phyloP scores from a whole-genome alignment of 2,797 vertebrate species.

The Cercopithecus petaurista region DNA sequence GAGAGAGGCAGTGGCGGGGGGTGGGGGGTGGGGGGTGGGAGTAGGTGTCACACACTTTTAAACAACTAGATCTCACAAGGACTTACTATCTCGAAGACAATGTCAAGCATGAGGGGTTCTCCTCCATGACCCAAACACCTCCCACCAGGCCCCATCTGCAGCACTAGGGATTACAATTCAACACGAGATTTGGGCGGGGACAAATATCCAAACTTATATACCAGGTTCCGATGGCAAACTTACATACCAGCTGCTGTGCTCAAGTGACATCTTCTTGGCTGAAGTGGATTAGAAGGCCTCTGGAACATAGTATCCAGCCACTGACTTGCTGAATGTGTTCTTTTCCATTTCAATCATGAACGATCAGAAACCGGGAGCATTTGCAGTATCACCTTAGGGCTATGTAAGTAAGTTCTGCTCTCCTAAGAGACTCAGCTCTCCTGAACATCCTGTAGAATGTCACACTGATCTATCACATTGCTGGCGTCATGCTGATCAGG shows the following conservation, averaged over 20 bases:
- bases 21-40: fast-evolving
- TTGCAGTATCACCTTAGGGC: neutral
- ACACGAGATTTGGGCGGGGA: neutral
- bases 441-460: neutral
- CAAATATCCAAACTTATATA: neutral
- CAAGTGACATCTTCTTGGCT: neutral
- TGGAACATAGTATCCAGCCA: neutral
- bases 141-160: neutral
- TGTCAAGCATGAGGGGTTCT: neutral
- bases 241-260: neutral
- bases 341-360: neutral
- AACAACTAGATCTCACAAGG: neutral
- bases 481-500: neutral
- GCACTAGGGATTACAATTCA: neutral
- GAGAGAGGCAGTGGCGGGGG: neutral
- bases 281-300: neutral
- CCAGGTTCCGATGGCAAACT: neutral
- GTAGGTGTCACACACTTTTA: neutral
- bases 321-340: neutral
- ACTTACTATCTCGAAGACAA: neutral
- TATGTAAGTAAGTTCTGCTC: neutral
- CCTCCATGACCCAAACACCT: neutral
- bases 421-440: neutral
- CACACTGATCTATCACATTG: neutral
- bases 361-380: neutral